Base-by-base conservation (phyloP, 37 sponge, comb jelly and placozoan species). In the Agelas oroides region DNA sequence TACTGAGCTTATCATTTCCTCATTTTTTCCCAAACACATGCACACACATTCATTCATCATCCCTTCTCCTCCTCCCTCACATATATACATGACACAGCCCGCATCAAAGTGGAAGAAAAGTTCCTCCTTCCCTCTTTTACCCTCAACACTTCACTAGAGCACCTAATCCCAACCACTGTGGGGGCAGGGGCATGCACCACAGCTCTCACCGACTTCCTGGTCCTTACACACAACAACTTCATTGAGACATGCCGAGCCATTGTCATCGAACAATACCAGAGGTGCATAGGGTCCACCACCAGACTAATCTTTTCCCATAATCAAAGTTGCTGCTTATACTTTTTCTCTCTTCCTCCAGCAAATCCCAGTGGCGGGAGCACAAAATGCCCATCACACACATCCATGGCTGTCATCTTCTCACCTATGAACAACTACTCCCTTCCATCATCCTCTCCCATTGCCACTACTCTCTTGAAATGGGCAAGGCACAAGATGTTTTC, bases 381-480 rank as follows among this genome's bases (percentile, higher is more conserved):
- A 56, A 80, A 23, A 46, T 93, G 18, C 87, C 86, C 35, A 25
- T 93, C 34, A 30, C 83, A 30, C 82, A 89, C 11, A 25, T 89
- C 28, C 80, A 85, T 17, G 60, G 52, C 33, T 85, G 80, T 56
- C 87, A 93, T 58, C 39, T 93, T 33, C 70, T 93, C 58, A 71
- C 82, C 59, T 86, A 89, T 71, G 87, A 89, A 30, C 65, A 70
- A 12, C 86, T 89, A 54, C 67, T 93, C 18, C 53, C 64, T 36
- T 77, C 94, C 0, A 53, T 93, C 13, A 38, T 93, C 23, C 73
- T 93, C 37, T 80, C 90, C 23, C 94, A 93, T 79, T 86, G 90
- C 38, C 86, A 81, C 38, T 93, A 93, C 79, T 88, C 94, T 13
- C 83, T 91, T 59, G 88, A 23, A 89, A 46, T 70, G n/a, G 19